These are phyloP conservation scores for Parotia lawesii DNA, from an alignment of 2,113 vertebrate species.

Conservation along the genomic window DNA sequence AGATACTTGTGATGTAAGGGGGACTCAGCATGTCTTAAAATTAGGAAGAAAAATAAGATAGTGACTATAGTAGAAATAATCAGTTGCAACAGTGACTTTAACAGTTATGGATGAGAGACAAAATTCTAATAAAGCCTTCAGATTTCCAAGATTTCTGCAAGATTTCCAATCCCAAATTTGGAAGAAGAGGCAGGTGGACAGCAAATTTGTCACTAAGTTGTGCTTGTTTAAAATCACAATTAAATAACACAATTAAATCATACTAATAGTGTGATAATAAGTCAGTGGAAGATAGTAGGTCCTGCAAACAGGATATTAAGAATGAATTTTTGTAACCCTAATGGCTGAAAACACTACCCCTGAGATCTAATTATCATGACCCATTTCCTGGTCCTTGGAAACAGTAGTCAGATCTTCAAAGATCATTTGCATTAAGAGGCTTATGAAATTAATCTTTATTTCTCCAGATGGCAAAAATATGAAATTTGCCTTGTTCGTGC, in stretches of 20 bases:
- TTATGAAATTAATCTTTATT: not conserved
- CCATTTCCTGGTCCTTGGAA: not conserved
- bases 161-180: not conserved
- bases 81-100: not conserved
- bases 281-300: not conserved
- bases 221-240: not conserved
- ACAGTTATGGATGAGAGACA: not conserved
- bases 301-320: not conserved
- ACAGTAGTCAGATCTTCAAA: not conserved
- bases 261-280: not conserved
- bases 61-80: not conserved
- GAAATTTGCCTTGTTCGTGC: not conserved
- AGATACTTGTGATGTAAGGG: not conserved
- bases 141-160: not conserved
- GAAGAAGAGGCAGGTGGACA: not conserved
- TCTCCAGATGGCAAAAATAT: not conserved
- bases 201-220: not conserved
- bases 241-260: not conserved
- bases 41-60: not conserved
- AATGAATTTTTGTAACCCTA: not conserved
- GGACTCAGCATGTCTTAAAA: not conserved
- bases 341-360: not conserved
- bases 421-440: not conserved
- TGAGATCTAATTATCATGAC: not conserved
- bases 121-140: not conserved